Base-by-base conservation (phyloP, 2,113 vertebrate species). In the Lepus europaeus region DNA sequence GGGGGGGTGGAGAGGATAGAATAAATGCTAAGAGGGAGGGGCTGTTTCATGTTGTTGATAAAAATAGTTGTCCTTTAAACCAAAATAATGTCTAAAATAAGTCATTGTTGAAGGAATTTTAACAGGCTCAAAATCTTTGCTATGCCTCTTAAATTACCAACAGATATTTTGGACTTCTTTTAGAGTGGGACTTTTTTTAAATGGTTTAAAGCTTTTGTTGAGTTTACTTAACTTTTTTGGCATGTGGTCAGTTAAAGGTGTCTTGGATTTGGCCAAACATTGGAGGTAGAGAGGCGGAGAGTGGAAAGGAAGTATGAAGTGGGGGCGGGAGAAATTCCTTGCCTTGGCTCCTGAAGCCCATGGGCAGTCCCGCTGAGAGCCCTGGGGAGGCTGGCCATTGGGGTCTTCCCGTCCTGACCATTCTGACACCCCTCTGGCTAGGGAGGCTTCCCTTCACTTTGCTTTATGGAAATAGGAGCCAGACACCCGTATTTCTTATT, bases 201-300 rank as follows among this genome's bases (percentile, higher is more conserved):
- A 83, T 94, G 66, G 17, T 90, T 87, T 90, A 73, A 85, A 96
- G 20, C 1, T 89, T 88, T 96, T 36, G 93, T 95, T 97, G 49
- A 90, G 51, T 96, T 98, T 84, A 97, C 95, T 98, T 97, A 98
- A 98, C 94, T 97, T 59, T 96, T 94, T 97, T 98, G 97, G 97
- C 96, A 96, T 51, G 16, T 95, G 97, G 96, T 98, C 96, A 97
- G 92, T 77, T 84, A 96, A 95, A 95, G 81, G 83, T 86, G 95
- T 96, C 95, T 85, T 0, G 11, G 63, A 94, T 72, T 45, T 97
- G 94, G 89, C 69, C 78, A 86, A 95, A 69, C 61, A 53, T 45
- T 93, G 63, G 49, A 20, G 17, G 36, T 63, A 59, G 36, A 45
- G 56, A 84, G 2, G 25, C 69, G 9, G n/a, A 25, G 20, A 22